Evolutionary conservation across 37 sponge, comb jelly and placozoan species (phyloP).

Genomic region (Haliclona indistincta): DNA sequence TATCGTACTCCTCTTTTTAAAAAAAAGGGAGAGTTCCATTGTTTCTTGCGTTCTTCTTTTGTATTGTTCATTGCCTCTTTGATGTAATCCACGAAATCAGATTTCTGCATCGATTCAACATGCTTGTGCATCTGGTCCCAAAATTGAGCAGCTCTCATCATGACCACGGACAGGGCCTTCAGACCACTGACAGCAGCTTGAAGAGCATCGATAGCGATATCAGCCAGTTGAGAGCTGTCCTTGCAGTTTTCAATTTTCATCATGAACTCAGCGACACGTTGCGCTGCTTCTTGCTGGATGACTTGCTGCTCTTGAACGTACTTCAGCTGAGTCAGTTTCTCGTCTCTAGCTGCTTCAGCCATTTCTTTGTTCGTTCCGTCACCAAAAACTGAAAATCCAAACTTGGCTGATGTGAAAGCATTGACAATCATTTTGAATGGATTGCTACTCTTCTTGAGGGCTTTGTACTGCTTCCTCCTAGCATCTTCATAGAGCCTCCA

Average conservation of each 20-base stretch:
- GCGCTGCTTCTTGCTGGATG: background rate
- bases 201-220: background rate
- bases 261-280: background rate
- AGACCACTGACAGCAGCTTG: background rate
- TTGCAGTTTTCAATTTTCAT: background rate
- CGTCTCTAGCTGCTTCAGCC: background rate
- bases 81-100: background rate
- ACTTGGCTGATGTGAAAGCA: no score
- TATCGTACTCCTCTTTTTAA: background rate
- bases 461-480: background rate
- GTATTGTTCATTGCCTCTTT: background rate
- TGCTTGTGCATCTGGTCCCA: background rate
- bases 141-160: background rate
- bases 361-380: background rate
- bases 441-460: background rate
- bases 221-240: background rate
- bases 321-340: background rate
- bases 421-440: no score
- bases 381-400: background rate
- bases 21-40: background rate
- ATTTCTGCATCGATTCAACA: background rate
- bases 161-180: background rate
- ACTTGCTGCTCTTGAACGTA: background rate
- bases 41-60: background rate
- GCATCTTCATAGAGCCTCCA: background rate